Percentiles rank a stretch among this genome's conserved stretches.
These are phyloP conservation scores for rat (Rattus norvegicus) DNA, from an alignment of 2,113 vertebrate genomes.

Conservation along the genomic window DNA sequence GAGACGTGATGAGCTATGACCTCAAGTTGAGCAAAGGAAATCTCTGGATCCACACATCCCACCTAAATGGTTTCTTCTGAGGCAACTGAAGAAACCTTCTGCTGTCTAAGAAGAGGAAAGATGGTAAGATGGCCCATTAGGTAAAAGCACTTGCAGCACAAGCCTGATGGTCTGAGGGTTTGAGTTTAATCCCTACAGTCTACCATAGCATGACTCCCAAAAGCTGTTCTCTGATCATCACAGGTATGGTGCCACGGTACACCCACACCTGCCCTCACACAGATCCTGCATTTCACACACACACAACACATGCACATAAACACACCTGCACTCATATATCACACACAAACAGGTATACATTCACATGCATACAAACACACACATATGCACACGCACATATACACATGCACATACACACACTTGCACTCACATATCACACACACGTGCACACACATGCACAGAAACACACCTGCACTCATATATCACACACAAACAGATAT, in stretches of 20 bases:
- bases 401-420: not conserved
- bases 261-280: not conserved
- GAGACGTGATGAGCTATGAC: not conserved
- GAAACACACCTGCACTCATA: not conserved
- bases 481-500: not conserved
- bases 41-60: not conserved
- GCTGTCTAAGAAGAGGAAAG: not conserved
- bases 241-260: not conserved
- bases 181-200: not conserved
- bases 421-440: not conserved
- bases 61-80: not conserved
- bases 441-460: not conserved
- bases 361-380: not conserved
- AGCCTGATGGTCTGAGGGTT: not conserved
- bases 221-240: not conserved
- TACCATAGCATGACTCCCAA: not conserved
- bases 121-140: not conserved
- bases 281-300: not conserved
- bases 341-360: not conserved
- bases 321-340: not conserved
- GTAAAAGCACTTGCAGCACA: not conserved
- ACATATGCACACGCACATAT: not conserved
- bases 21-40: not conserved
- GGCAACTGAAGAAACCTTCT: not conserved
- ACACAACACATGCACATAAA: not conserved